These are phyloP conservation scores for Ptyas mucosa DNA, from an alignment of 2,113 vertebrate genomes.

Conservation along the genomic window DNA sequence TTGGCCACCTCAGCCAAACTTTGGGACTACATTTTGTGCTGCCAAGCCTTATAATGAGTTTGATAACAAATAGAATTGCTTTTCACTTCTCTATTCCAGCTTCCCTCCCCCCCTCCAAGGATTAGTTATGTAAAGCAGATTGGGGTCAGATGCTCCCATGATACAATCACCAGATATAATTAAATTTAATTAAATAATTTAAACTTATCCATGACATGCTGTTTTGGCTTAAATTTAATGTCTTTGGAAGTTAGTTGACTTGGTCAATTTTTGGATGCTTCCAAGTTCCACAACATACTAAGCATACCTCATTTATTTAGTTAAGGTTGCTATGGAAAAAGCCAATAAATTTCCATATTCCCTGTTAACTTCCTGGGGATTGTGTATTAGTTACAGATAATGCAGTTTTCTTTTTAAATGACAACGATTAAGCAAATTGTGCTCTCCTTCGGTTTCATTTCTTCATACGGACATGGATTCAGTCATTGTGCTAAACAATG, in stretches of 20 bases:
- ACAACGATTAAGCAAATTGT: neutral
- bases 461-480: neutral
- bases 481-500: neutral
- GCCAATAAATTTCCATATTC: neutral
- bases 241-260: neutral
- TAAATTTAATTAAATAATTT: neutral
- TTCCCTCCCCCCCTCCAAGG: fast-evolving
- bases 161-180: neutral
- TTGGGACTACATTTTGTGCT: neutral
- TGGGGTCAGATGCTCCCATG: neutral
- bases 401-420: neutral
- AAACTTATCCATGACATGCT: neutral
- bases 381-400: neutral
- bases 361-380: neutral
- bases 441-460: neutral
- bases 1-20: neutral
- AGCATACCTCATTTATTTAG: neutral
- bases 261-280: neutral
- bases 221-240: neutral
- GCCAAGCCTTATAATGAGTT: neutral
- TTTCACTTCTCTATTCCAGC: neutral
- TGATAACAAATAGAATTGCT: neutral
- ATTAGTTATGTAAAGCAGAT: neutral
- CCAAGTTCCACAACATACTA: neutral
- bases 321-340: neutral